Conservation (phyloP, 1,140 invertebrate genomes). For the Euwallacea fornicatus region DNA sequence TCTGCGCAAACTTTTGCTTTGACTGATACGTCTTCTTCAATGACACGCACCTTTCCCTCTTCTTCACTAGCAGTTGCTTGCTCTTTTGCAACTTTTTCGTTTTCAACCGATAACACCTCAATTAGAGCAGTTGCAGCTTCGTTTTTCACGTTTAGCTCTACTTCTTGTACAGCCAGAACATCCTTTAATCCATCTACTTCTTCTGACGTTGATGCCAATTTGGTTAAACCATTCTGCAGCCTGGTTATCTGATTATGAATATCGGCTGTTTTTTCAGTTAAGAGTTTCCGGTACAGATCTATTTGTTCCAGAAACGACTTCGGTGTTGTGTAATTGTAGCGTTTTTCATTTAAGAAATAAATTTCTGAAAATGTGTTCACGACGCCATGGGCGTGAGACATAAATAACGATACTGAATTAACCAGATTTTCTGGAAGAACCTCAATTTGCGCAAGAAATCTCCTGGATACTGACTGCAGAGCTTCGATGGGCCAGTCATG, state of each 20-base stretch:
- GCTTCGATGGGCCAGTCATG: constrained; percentile 95
- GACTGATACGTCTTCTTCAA: constrained; percentile 82
- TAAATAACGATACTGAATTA: constrained; percentile 77
- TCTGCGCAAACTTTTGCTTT: constrained; percentile 85
- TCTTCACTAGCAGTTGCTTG: constrained; percentile 81
- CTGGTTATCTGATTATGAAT: constrained; percentile 77
- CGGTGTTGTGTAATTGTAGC: constrained; percentile 96
- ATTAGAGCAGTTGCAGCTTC: constrained; percentile 89
- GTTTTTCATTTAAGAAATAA: constrained; percentile 82
- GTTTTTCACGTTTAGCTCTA: constrained; percentile 85
- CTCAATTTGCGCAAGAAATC: constrained; percentile 78
- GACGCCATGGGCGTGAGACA: constrained; percentile 86
- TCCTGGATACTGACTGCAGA: constrained; percentile 81
- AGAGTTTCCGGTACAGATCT: constrained; percentile 79
- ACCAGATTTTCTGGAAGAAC: constrained; percentile 65
- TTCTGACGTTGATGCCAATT: constrained; percentile 77
- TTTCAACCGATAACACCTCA: constrained; percentile 84
- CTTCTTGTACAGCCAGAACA: constrained; percentile 84
- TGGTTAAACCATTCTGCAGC: constrained; percentile 85
- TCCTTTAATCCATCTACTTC: constrained; percentile 60
- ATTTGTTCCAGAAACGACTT: constrained; percentile 96
- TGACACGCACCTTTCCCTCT: constrained; percentile 86
- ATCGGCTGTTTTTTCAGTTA: constrained; percentile 76
- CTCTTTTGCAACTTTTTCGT: constrained; percentile 85
- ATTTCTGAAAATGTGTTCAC: constrained; percentile 84